Conservation (phyloP, 2,113 vertebrate species). For the Cheirogaleus medius region DNA sequence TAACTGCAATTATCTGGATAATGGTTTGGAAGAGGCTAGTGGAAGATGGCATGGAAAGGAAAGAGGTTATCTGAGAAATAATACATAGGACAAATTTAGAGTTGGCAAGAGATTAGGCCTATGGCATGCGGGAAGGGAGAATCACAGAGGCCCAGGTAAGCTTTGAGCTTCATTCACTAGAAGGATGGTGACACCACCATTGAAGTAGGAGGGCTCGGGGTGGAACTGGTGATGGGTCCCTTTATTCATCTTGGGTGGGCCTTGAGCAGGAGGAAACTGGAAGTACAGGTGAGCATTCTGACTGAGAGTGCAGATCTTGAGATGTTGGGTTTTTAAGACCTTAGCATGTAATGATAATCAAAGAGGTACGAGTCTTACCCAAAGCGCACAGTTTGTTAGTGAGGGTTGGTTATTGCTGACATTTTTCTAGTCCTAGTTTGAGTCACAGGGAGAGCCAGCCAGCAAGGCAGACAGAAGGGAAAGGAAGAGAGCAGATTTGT, state of each 20-base stretch:
- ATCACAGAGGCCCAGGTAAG: background rate
- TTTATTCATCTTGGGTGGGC: background rate
- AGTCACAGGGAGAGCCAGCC: background rate
- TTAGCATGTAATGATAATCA: background rate
- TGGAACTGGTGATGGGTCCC: background rate
- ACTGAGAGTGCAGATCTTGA: background rate
- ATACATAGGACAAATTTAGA: background rate
- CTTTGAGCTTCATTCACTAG: background rate
- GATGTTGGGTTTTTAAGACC: background rate
- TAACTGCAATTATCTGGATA: background rate
- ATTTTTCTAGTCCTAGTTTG: background rate
- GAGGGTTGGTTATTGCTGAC: background rate
- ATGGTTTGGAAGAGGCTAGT: background rate
- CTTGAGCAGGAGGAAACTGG: background rate
- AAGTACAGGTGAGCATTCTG: background rate
- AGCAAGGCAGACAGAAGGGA: background rate
- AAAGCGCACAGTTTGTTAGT: background rate
- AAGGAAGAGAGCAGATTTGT: background rate
- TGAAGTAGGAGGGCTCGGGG: background rate
- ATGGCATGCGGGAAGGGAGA: accelerated
- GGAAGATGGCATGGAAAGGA: background rate
- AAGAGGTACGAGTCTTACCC: background rate
- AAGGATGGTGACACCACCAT: background rate
- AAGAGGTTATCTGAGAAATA: background rate
- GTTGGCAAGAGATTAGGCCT: background rate